These are phyloP conservation scores for Pseudomyrmex flavicornis DNA, from an alignment of 1,140 invertebrate genomes.

Conservation along the genomic window DNA sequence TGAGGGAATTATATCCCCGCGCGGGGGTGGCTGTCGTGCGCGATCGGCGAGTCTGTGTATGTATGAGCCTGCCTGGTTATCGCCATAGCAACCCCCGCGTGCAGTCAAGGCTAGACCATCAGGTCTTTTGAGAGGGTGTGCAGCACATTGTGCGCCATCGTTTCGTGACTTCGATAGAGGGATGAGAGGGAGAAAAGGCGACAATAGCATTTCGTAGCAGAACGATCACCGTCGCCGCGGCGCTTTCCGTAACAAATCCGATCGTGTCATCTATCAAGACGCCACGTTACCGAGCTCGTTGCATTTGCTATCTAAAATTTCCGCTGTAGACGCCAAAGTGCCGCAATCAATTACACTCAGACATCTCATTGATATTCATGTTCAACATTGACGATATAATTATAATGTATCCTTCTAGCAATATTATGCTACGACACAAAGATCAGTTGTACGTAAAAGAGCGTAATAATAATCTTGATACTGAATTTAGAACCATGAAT, in stretches of 20 bases:
- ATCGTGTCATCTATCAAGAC: constrained; percentile 9
- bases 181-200: background rate
- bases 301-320: constrained; percentile 21
- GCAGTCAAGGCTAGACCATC: constrained; percentile 84
- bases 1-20: constrained; percentile 48
- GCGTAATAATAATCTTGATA: background rate
- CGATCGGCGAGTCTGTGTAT: constrained; percentile 60
- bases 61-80: constrained; percentile 71
- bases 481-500: constrained; percentile 29
- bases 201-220: constrained; percentile 56
- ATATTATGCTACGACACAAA: background rate
- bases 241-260: constrained; percentile 42
- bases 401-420: background rate
- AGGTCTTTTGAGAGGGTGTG: constrained; percentile 73
- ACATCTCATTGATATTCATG: background rate
- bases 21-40: constrained; percentile 70
- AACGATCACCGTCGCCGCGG: constrained; percentile 15
- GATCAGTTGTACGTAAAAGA: constrained; percentile 24
- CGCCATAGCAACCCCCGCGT: constrained; percentile 84
- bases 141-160: constrained; percentile 64
- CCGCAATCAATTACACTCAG: background rate
- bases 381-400: background rate
- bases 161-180: constrained; percentile 41
- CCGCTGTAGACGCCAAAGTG: background rate
- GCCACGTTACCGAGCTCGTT: background rate